A percentile compares a stretch with the other conserved stretches of the same genome.
Conservation (phyloP, 2,113 vertebrate genomes). For the Lophotis ruficrista region DNA sequence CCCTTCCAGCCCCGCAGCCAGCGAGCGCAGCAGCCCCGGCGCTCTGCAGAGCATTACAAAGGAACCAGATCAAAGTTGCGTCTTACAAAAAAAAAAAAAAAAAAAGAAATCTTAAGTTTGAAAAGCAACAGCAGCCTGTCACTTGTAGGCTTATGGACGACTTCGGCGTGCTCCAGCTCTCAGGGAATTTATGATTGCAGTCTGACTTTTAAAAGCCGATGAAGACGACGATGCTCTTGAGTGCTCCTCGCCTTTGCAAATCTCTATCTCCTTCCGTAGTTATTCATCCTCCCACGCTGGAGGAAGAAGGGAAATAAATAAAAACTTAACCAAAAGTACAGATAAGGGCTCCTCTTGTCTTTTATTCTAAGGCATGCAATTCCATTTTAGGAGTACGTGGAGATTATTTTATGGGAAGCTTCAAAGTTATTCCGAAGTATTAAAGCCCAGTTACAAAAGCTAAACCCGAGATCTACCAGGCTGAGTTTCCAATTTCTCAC, state of each 20-base stretch:
- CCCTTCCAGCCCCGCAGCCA: conserved; percentile 45
- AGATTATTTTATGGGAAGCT: conserved; percentile 33
- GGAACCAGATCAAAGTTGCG: conserved; percentile 64
- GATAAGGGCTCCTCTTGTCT: conserved; percentile 41
- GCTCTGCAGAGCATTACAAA: conserved; percentile 61
- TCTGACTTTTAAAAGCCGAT: conserved; percentile 57
- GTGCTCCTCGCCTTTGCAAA: conserved; percentile 58
- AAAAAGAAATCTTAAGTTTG: conserved; percentile 61
- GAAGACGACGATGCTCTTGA: background rate
- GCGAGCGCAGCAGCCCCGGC: background rate
- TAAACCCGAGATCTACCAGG: background rate
- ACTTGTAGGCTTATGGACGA: conserved; percentile 59
- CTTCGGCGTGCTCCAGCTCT: conserved; percentile 62
- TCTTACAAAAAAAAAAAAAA: conserved; percentile 41
- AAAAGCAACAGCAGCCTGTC: conserved; percentile 71
- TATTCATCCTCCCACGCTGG: conserved; percentile 52
- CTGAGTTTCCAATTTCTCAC: background rate
- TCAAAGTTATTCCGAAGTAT: conserved; percentile 16
- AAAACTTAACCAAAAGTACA: conserved; percentile 44
- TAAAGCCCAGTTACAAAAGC: conserved; percentile 13
- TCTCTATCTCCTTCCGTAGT: conserved; percentile 1
- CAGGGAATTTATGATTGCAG: conserved; percentile 67
- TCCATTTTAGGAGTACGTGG: conserved; percentile 12
- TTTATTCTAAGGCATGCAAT: conserved; percentile 32
- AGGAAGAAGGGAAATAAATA: conserved; percentile 63